A percentile compares a stretch with the other conserved stretches of the same genome.
Conservation (phyloP, 2,113 vertebrate species). For the Potamarius usumacintae region DNA sequence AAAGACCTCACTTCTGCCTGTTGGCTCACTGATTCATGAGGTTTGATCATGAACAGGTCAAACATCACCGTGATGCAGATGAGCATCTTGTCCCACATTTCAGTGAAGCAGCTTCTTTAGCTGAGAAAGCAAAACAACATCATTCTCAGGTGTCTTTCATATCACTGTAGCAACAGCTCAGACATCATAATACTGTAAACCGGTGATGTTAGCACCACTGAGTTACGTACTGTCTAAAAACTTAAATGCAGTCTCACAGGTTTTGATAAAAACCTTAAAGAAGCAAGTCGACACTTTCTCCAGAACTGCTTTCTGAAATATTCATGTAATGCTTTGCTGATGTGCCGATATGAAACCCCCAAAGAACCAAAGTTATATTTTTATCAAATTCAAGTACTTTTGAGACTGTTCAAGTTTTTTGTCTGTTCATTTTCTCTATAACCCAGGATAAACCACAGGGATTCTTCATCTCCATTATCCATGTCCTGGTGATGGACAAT, state of each 20-base stretch:
- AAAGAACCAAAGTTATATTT: background rate
- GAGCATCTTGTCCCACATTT: no score
- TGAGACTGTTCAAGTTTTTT: background rate
- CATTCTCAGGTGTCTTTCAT: no score
- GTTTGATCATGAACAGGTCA: no score
- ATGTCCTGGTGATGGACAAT: background rate
- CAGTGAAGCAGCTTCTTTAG: no score
- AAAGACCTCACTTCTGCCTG: no score
- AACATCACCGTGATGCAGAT: no score
- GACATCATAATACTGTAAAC: background rate
- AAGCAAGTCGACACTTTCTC: background rate
- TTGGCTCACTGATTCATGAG: no score
- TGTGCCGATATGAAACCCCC: background rate
- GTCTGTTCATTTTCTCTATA: background rate
- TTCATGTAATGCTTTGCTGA: background rate
- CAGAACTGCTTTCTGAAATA: background rate
- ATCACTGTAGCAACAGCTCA: no score
- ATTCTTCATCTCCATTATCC: background rate
- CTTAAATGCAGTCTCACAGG: background rate
- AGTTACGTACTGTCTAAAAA: background rate
- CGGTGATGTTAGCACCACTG: background rate
- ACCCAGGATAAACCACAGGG: background rate
- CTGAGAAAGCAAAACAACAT: no score
- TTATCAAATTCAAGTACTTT: background rate
- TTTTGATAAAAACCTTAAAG: background rate